Base-by-base conservation (phyloP, 2,888 invertebrate species). In the Hyppa rectilinea region DNA sequence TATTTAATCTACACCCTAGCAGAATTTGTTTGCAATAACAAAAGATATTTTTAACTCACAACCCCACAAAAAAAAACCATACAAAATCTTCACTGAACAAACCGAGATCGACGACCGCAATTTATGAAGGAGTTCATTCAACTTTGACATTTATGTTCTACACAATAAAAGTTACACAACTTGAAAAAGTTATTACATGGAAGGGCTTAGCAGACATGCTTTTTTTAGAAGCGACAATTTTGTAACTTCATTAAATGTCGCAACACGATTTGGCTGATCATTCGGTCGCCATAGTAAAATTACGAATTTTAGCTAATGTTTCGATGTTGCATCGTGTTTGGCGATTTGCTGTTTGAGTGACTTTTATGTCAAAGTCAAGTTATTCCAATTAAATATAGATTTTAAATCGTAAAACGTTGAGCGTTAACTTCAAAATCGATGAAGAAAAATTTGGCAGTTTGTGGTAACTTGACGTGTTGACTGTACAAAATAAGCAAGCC, bases 31-130 rank as follows among this genome's bases (percentile, higher is more conserved):
- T 55, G 20, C 2, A 47, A 66, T 26, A 52, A 34, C 26, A 55
- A 49, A 53, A 31, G 43, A 53, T 29, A 49, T 49, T 60, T 31
- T n/a, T 47, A 62, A 55, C 23, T 71, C 56, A 56, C 59, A 56
- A 64, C 43, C 23, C 26, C 23, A 45, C 2, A 34, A 66, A 58
- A 65, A n/a, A 61, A 49, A 60, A 60, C 53, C 68, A 47, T 40
- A 50, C 38, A 72, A 63, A 72, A 84, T 82, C 43, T 60, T 55
- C 61, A 62, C 49, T 26, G 43, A 63, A 45, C 84, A 68, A 75
- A 36, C 69, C 43, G 29, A n/a, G 31, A 55, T 58, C 61, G 38
- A 10, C 2, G 29, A 9, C 31, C 49, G 36, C 31, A 49, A 38
- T 69, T 68, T 47, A 40, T 50, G 26, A 45, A 40, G 31, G 14